Conservation (phyloP, 92 coral and sea anemone species). For the Anthopleura xanthogrammica region DNA sequence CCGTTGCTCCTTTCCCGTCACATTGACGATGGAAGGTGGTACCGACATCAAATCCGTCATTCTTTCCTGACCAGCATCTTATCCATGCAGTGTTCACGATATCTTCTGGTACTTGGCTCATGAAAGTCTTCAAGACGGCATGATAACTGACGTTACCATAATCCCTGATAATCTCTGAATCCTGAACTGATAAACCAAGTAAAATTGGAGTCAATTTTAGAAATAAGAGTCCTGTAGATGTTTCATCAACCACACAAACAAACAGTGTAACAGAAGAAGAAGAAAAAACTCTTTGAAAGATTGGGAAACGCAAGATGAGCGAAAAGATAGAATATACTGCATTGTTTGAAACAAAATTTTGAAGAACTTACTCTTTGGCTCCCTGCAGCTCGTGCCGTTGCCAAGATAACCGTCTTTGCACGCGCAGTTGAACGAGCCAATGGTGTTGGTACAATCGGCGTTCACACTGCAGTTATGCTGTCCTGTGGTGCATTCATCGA, state of each 20-base stretch:
- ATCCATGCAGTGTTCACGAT: background rate
- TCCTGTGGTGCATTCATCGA: background rate
- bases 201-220: background rate
- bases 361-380: background rate
- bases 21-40: background rate
- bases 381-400: background rate
- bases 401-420: background rate
- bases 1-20: background rate
- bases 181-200: background rate
- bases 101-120: background rate
- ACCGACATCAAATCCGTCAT: background rate
- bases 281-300: too few species aligned
- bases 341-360: too few species aligned
- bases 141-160: background rate
- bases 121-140: background rate
- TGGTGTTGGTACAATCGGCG: background rate
- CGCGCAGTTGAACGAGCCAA: background rate
- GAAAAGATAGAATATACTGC: background rate
- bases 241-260: too few species aligned
- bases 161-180: background rate
- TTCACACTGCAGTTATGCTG: background rate
- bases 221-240: too few species aligned
- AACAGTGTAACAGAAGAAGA: too few species aligned
- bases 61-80: background rate
- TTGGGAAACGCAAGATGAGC: background rate